phyloP scores from a whole-genome alignment of 2,888 invertebrate genomes.

The Idaea biselata region DNA sequence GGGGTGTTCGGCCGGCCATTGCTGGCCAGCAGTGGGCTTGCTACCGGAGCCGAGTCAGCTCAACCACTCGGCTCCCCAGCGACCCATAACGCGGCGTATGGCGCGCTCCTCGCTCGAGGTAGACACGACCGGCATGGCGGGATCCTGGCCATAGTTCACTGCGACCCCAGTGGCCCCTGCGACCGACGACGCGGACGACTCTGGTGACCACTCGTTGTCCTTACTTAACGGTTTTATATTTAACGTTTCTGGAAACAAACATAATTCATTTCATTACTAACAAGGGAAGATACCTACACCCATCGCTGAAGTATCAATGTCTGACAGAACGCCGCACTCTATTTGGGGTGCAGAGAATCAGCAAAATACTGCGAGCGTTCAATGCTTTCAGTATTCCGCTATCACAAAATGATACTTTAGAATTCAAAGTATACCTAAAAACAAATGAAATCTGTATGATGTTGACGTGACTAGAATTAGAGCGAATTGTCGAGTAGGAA shows the following conservation, averaged over 20 bases:
- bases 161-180: slow-evolving; percentile 63
- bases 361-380: no score
- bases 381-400: no score
- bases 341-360: no score
- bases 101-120: slow-evolving; percentile 72
- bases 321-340: no score
- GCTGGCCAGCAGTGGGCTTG: slow-evolving; percentile 47
- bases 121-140: slow-evolving; percentile 52
- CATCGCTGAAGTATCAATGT: no score
- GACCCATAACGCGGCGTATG: slow-evolving; percentile 84
- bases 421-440: neutral
- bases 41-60: slow-evolving; percentile 92
- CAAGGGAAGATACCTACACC: neutral
- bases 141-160: slow-evolving; percentile 45
- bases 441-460: neutral
- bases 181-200: slow-evolving; percentile 41
- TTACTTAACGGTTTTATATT: slow-evolving; percentile 80
- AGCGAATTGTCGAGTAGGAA: neutral
- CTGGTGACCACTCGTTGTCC: slow-evolving; percentile 72
- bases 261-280: slow-evolving; percentile 8
- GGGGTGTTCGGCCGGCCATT: slow-evolving; percentile 75
- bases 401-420: no score
- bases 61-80: slow-evolving; percentile 97
- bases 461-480: neutral
- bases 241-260: slow-evolving; percentile 67